Percentiles rank a stretch among this genome's conserved stretches.
These are phyloP conservation scores for Tenualosa thibaudeaui DNA, from an alignment of 2,797 vertebrate species.

Conservation along the genomic window DNA sequence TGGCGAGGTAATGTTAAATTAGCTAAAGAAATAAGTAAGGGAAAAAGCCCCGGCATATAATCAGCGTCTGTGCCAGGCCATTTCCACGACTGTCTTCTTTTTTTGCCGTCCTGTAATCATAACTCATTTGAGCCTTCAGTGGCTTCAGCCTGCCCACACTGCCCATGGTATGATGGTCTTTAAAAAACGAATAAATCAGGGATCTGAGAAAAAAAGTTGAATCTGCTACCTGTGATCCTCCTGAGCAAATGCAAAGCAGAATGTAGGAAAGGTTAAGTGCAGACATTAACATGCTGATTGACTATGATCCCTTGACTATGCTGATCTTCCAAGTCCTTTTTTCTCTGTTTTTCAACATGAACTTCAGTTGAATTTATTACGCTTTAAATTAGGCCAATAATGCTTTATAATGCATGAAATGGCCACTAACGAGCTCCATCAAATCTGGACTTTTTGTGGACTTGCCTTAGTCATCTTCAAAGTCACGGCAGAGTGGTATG, in stretches of 20 bases:
- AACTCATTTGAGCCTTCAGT: conserved; percentile 28
- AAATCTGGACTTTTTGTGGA: neutral
- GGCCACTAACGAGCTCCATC: neutral
- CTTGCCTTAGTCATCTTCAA: neutral
- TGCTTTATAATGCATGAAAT: conserved; percentile 24
- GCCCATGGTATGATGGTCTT: neutral
- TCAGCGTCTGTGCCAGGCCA: conserved; percentile 20
- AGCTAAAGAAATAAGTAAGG: conserved; percentile 25
- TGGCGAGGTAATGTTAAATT: conserved; percentile 40
- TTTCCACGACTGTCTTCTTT: conserved; percentile 26
- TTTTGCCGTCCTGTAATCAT: conserved; percentile 21
- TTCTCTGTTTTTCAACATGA: neutral
- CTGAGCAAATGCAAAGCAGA: neutral
- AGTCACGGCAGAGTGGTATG: neutral
- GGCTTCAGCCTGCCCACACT: neutral
- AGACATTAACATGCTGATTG: neutral
- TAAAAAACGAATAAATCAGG: neutral
- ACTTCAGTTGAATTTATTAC: conserved; percentile 8
- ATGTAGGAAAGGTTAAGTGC: neutral
- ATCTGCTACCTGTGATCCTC: neutral
- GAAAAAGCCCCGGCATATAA: conserved; percentile 34
- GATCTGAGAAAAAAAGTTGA: neutral
- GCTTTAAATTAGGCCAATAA: conserved; percentile 22
- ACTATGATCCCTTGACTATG: neutral
- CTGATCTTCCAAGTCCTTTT: neutral